These are phyloP conservation scores for Eidolon dupreanum DNA, from an alignment of 2,797 vertebrate genomes.

Conservation along the genomic window DNA sequence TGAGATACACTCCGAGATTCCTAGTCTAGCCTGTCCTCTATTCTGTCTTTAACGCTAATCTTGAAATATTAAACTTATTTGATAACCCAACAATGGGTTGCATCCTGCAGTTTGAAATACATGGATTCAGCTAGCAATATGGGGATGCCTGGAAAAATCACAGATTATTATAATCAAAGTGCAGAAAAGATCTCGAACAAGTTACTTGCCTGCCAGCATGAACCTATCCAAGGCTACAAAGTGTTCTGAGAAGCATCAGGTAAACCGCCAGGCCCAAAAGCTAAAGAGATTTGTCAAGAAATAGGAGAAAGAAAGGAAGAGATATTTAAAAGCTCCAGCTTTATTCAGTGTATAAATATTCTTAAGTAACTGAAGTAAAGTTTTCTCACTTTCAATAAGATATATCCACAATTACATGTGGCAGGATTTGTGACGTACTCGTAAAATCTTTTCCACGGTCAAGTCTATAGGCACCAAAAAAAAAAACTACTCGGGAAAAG, in stretches of 20 bases:
- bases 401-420: neutral
- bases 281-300: neutral
- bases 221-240: neutral
- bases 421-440: neutral
- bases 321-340: neutral
- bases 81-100: neutral
- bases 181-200: neutral
- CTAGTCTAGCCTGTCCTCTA: neutral
- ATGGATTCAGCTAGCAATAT: neutral
- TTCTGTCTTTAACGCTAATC: neutral
- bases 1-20: neutral
- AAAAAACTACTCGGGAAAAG: neutral
- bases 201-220: neutral
- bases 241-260: neutral
- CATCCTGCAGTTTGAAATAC: neutral
- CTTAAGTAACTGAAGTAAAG: neutral
- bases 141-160: neutral
- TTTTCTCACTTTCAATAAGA: neutral
- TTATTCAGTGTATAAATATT: neutral
- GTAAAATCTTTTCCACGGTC: neutral
- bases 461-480: neutral
- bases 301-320: neutral
- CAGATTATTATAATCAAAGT: neutral
- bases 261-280: neutral
- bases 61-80: neutral